Base-by-base conservation (phyloP, 2,113 vertebrate species). In the Bambusicola thoracicus region DNA sequence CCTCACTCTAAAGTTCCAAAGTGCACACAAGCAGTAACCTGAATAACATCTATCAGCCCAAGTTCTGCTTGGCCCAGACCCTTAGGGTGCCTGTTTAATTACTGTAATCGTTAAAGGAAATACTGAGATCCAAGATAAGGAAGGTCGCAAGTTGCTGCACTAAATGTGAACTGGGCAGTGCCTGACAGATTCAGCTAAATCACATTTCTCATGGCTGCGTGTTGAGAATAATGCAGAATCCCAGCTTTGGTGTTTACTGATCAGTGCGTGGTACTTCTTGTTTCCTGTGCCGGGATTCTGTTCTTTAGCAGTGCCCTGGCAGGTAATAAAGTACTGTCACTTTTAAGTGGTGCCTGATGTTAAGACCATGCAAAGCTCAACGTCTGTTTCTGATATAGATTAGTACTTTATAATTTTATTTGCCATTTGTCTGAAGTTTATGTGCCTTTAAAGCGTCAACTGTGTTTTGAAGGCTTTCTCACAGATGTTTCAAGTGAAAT, bases 381-480 rank as follows among this genome's bases (percentile, higher is more conserved):
- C 29, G 6, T 76, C 62, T 32, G 19, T 1, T 93, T 92, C 63
- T 75, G 56, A 11, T 91, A 76, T 65, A 2, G 3, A 25, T 41
- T 92, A 85, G 70, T 74, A 80, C 51, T 53, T 53, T 8, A 20
- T 22, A 49, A 29, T 2, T 87, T 94, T 65, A 84, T 78, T 94
- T 94, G 48, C 80, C 53, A 41, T 68, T 88, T 91, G 82, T 93
- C 91, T 92, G 69, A 94, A 88, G 58, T 93, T 93, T 88, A 79
- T 84, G 61, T 46, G 48, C 44, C 61, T 92, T 78, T 88, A 12
- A 92, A 92, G 80, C 73, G 77, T 69, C 85, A 91, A 22, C 51
- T 94, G 43, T 92, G 32, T 86, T 83, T 89, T 70, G 81, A 87
- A 67, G 68, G 56, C 6, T 19, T 81, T 55, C 51, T 88, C 70